Evolutionary conservation across 2,113 vertebrate species (phyloP).

Genomic region (Tonatia bakeri): DNA sequence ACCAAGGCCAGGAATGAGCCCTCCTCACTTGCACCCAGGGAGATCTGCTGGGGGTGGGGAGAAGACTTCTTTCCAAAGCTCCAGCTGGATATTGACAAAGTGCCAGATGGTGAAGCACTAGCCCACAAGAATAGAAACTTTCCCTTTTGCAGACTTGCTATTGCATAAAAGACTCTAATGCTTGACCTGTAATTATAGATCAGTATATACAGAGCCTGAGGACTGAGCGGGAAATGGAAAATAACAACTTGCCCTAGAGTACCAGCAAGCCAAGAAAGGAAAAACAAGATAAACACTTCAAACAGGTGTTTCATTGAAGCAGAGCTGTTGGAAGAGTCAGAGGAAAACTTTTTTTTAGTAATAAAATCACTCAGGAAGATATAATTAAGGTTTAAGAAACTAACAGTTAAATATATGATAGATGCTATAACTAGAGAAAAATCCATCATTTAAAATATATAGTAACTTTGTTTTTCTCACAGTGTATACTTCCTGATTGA

Average conservation of each 20-base stretch:
- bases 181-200: slow-evolving; percentile 35
- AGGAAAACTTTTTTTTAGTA: slow-evolving; percentile 8
- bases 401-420: slow-evolving; percentile 17
- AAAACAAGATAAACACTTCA: slow-evolving; percentile 35
- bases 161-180: neutral
- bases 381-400: slow-evolving; percentile 34
- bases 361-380: slow-evolving; percentile 30
- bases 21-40: neutral
- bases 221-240: slow-evolving; percentile 59
- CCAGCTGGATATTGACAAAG: neutral
- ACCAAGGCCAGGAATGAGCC: neutral
- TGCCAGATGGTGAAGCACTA: slow-evolving; percentile 6
- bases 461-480: neutral
- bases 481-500: neutral
- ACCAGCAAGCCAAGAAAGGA: slow-evolving; percentile 30
- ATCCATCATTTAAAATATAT: neutral
- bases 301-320: neutral
- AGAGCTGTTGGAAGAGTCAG: neutral
- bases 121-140: neutral
- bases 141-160: neutral
- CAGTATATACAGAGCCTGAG: neutral
- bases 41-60: neutral
- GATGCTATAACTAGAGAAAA: neutral
- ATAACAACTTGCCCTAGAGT: slow-evolving; percentile 33
- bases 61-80: neutral